These are phyloP conservation scores for Rostratula benghalensis DNA, from an alignment of 2,113 vertebrate genomes.

Conservation along the genomic window DNA sequence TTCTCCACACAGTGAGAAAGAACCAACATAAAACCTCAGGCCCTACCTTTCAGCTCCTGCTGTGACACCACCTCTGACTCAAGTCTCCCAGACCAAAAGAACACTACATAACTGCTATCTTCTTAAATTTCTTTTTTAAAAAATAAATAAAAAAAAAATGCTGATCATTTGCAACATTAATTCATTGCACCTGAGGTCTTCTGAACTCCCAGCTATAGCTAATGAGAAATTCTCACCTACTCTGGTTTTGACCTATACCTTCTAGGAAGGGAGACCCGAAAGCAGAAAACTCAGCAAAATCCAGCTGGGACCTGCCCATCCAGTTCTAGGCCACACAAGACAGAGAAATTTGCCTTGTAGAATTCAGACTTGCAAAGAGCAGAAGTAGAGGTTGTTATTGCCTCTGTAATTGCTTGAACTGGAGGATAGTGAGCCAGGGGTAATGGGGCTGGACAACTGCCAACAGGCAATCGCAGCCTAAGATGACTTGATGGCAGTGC, in stretches of 20 bases:
- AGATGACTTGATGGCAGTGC: not conserved
- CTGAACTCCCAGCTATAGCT: not conserved
- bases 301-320: not conserved
- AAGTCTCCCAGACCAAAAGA: not conserved
- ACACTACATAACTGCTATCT: not conserved
- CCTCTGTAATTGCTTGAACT: not conserved
- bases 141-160: not conserved
- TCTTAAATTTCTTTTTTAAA: not conserved
- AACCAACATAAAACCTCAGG: not conserved
- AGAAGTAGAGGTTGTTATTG: not conserved
- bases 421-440: not conserved
- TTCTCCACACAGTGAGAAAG: fast-evolving
- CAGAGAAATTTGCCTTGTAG: not conserved
- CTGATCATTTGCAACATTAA: not conserved
- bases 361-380: not conserved
- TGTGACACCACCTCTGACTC: not conserved
- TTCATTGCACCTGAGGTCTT: not conserved
- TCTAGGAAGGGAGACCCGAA: slow-evolving; percentile 3
- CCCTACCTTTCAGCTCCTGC: not conserved
- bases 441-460: not conserved
- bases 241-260: not conserved
- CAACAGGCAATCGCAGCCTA: not conserved
- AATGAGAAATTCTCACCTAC: not conserved
- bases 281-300: slow-evolving; percentile 40
- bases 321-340: not conserved